Conservation (phyloP, 2,113 vertebrate species). For the Hoplias malabaricus region DNA sequence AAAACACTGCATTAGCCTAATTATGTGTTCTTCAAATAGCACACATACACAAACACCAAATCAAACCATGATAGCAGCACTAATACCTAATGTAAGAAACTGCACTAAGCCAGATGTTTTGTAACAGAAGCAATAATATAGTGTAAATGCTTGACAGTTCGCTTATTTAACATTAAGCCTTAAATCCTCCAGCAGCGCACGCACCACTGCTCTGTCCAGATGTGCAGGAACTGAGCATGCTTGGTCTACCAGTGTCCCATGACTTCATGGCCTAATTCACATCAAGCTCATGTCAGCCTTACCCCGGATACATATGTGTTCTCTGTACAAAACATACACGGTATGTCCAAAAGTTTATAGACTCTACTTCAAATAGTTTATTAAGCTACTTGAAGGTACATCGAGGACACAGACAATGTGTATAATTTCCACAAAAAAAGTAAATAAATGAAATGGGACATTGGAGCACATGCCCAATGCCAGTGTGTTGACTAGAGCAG, state of each 20-base stretch:
- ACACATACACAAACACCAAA: slow-evolving; percentile 46
- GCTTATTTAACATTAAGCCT: slow-evolving; percentile 69
- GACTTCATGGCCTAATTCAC: slow-evolving; percentile 25
- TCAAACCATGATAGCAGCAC: background rate
- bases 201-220: slow-evolving; percentile 31
- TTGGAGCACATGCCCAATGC: too few relatives aligned
- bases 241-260: slow-evolving; percentile 27
- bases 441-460: too few relatives aligned
- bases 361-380: too few relatives aligned
- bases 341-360: too few relatives aligned
- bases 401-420: too few relatives aligned
- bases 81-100: background rate
- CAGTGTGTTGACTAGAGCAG: too few relatives aligned
- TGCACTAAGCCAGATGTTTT: slow-evolving; percentile 61
- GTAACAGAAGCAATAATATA: slow-evolving; percentile 66
- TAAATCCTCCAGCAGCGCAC: slow-evolving; percentile 61
- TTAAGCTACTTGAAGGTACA: too few relatives aligned
- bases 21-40: too few relatives aligned
- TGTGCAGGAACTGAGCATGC: slow-evolving; percentile 31
- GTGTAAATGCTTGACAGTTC: slow-evolving; percentile 60
- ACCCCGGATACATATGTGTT: background rate
- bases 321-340: background rate
- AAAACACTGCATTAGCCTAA: too few relatives aligned
- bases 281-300: slow-evolving; percentile 1
- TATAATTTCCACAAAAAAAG: too few relatives aligned